Percentiles rank a stretch among this genome's conserved stretches.
These are phyloP conservation scores for Bergia puertoricense DNA, from an alignment of 92 coral and sea anemone species.

Conservation along the genomic window DNA sequence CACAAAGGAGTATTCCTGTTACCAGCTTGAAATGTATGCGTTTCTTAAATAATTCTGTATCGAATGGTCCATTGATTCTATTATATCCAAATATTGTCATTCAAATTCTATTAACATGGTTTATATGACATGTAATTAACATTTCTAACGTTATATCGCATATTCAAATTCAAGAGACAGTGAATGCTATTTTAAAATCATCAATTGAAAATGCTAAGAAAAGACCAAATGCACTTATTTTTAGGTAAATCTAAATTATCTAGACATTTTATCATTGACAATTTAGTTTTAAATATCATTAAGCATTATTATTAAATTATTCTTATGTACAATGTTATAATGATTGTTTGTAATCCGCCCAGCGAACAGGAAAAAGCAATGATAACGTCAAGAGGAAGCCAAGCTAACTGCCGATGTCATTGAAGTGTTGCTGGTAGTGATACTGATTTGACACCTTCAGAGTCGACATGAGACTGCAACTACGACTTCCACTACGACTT, in stretches of 20 bases:
- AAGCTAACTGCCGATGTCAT: neutral
- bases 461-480: no score
- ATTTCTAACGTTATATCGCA: neutral
- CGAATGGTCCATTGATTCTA: neutral
- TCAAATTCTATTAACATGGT: neutral
- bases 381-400: neutral
- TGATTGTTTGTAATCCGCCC: neutral
- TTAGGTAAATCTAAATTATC: no score
- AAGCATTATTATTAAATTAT: no score
- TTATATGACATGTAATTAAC: neutral
- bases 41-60: slow-evolving; percentile 6
- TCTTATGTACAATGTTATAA: neutral
- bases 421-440: neutral
- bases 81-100: slow-evolving; percentile 2
- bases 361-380: neutral
- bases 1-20: neutral
- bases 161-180: neutral
- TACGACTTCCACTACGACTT: no score
- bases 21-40: neutral
- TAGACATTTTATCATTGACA: no score
- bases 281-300: no score
- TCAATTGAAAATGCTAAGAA: neutral
- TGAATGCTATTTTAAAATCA: neutral
- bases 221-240: no score
- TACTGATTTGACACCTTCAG: neutral